A percentile compares a stretch with the other conserved stretches of the same genome.
Evolutionary conservation across 2,113 vertebrate genomes (phyloP).

Genomic region (Mystacornis crossleyi): DNA sequence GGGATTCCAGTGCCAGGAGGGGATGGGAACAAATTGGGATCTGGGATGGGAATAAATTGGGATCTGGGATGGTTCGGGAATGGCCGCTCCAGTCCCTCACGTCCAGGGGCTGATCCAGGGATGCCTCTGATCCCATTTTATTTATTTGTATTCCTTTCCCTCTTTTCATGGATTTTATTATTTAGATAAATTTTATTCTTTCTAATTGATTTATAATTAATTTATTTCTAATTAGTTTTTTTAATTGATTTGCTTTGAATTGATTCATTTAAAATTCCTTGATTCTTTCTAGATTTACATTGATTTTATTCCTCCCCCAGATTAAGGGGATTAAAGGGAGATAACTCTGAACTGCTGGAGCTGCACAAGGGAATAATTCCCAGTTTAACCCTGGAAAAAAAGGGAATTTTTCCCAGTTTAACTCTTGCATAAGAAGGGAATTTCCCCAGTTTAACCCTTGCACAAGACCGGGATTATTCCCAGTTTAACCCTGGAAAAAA

Average conservation of each 20-base stretch:
- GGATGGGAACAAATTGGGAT: not conserved
- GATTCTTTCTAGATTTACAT: accelerated
- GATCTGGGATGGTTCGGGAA: not conserved
- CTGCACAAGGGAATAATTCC: not conserved
- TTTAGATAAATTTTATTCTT: not conserved
- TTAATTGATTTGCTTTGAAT: accelerated
- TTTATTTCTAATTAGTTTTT: too few relatives aligned
- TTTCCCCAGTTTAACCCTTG: not conserved
- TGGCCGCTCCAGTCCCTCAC: accelerated
- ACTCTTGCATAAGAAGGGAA: not conserved
- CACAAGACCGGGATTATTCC: not conserved
- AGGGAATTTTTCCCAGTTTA: not conserved
- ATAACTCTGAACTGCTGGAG: not conserved
- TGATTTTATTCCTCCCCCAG: not conserved
- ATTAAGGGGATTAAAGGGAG: not conserved
- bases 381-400: not conserved
- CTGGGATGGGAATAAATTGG: too few relatives aligned
- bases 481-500: too few relatives aligned
- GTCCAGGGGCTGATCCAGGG: accelerated
- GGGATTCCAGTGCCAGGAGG: not conserved
- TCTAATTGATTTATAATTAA: accelerated
- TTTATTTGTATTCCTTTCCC: not conserved
- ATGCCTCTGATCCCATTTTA: not conserved
- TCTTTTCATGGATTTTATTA: not conserved
- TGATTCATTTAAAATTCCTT: not conserved